Evolutionary conservation across 2,797 vertebrate species (phyloP).

Genomic region (Odontamblyopus lacepedii): DNA sequence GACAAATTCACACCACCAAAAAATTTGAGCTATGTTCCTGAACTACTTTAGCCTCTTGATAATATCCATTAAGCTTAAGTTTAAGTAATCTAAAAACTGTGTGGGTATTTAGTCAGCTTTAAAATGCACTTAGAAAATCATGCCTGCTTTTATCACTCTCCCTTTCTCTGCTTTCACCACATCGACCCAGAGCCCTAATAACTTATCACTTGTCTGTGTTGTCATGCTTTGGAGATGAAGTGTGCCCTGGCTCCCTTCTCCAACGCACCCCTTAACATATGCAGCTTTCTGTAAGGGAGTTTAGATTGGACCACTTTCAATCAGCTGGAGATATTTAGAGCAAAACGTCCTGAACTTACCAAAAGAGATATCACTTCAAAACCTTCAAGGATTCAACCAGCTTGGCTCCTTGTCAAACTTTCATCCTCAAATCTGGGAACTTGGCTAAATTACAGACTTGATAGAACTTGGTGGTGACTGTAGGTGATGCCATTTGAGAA

Average conservation of each 20-base stretch:
- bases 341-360: slow-evolving; percentile 1
- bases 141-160: slow-evolving; percentile 10
- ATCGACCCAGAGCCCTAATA: slow-evolving; percentile 17
- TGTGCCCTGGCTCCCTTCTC: slow-evolving; percentile 9
- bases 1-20: background rate
- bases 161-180: slow-evolving; percentile 17
- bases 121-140: background rate
- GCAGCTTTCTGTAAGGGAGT: slow-evolving; percentile 11
- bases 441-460: slow-evolving; percentile 11
- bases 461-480: background rate
- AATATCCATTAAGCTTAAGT: background rate
- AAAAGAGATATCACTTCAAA: slow-evolving; percentile 12
- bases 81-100: background rate
- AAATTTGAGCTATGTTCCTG: background rate
- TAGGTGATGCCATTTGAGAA: slow-evolving; percentile 10
- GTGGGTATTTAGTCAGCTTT: slow-evolving; percentile 13
- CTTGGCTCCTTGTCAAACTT: slow-evolving; percentile 5
- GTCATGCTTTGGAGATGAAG: slow-evolving; percentile 45
- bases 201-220: slow-evolving; percentile 79
- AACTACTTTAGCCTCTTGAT: background rate
- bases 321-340: slow-evolving; percentile 10
- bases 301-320: slow-evolving; percentile 34
- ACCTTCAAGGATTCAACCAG: background rate
- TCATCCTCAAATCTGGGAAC: slow-evolving; percentile 8
- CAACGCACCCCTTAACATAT: slow-evolving; percentile 18